These are phyloP conservation scores for Protaetia brevitarsis DNA, from an alignment of 1,140 invertebrate genomes.

Conservation along the genomic window DNA sequence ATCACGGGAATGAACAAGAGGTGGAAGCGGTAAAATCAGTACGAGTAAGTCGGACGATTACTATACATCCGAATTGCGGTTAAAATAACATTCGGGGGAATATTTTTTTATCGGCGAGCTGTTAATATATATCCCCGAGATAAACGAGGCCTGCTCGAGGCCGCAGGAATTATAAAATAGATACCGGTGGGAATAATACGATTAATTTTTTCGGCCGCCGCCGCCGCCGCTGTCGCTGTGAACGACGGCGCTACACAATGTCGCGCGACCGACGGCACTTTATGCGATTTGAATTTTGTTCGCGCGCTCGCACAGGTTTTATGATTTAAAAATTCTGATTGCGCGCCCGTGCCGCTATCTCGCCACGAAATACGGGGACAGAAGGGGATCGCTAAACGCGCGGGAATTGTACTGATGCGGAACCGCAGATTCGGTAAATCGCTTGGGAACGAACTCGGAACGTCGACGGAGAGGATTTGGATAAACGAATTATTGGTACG, in stretches of 20 bases:
- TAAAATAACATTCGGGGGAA: constrained; percentile 2
- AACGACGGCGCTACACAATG: too few species aligned
- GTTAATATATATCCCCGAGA: constrained; percentile 29
- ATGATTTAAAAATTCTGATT: constrained; percentile 33
- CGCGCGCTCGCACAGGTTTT: constrained; percentile 30
- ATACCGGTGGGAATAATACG: constrained; percentile 30
- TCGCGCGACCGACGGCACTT: not conserved
- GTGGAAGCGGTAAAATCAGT: not conserved
- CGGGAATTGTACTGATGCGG: constrained; percentile 9
- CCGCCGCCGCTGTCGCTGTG: too few species aligned
- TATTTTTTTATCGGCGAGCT: constrained; percentile 19
- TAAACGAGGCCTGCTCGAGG: constrained; percentile 27
- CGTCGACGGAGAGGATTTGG: constrained; percentile 16
- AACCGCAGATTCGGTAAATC: not conserved
- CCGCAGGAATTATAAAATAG: constrained; percentile 29
- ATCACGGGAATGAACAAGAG: not conserved
- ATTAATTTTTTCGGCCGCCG: constrained; percentile 30
- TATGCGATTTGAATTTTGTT: constrained; percentile 33
- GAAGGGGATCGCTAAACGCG: not conserved
- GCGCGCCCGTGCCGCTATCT: constrained; percentile 33
- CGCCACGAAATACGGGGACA: not conserved
- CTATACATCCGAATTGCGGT: constrained; percentile 4
- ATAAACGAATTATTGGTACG: constrained; percentile 4
- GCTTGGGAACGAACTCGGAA: constrained; percentile 9
- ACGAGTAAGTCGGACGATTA: not conserved